Base-by-base conservation (phyloP, 2,113 vertebrate species). In the Eulemur macaco region DNA sequence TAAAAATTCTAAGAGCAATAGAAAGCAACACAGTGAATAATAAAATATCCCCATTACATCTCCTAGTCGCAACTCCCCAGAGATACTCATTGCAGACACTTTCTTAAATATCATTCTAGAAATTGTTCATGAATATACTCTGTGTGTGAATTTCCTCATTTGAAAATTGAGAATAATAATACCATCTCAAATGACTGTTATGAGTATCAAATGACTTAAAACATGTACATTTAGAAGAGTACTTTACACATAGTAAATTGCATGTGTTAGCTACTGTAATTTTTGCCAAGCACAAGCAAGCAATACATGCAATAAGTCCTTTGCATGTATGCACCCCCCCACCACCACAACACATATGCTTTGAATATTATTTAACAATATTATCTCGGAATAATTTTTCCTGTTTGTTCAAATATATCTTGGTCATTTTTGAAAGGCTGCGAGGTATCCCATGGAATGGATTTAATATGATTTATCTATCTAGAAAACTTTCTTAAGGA, bases 141-240 rank as follows among this genome's bases (percentile, higher is more conserved):
- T 42, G 31, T 8, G 21, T 52, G 21, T 86, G 56, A 78, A 73
- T 77, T 64, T 97, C 15, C 27, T 63, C 29, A 69, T 77, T 94
- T n/a, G 21, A 95, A 91, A 88, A 56, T 39, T 91, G 39, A 74
- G 17, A 90, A 90, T 56, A 85, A 88, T 64, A 73, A 45, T 64
- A 29, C 17, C 10, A 94, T 27, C 2, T 63, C n/a, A 95, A 81
- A 47, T 64, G 71, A 81, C 13, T 52, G 12, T 21, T 74, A 60
- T 37, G 4, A 52, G 4, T 25, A 54, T 31, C 45, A 64, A 91
- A 54, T 83, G 23, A 86, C 45, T 91, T 89, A 52, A 63, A 34
- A 78, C 1, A 25, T 64, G 6, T 45, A 66, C 8, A 76, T 42
- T 80, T n/a, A 78, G 45, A 86, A 95, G 58, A 73, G 12, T n/a